Evolutionary conservation across 2,113 vertebrate genomes (phyloP).

Genomic region (Urocolius indicus): DNA sequence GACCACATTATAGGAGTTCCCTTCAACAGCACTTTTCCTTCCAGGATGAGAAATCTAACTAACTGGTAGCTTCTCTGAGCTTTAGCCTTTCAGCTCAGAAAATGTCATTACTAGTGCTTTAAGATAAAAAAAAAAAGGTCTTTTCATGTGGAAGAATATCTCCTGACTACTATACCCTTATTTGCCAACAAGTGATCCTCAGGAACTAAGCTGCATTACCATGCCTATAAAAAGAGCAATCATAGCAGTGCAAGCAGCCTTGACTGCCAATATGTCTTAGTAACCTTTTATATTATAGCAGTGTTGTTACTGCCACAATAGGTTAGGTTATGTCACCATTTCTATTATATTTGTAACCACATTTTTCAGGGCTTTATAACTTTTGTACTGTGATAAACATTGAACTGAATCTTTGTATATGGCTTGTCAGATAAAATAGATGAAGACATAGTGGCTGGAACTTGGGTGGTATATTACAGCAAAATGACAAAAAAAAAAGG

Average conservation of each 20-base stretch:
- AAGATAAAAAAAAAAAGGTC: background rate
- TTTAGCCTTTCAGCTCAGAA: background rate
- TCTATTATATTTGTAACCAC: slow-evolving; percentile 32
- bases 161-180: background rate
- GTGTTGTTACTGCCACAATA: slow-evolving; percentile 42
- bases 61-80: background rate
- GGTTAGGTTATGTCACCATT: slow-evolving; percentile 46
- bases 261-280: slow-evolving; percentile 36
- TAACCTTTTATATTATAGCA: slow-evolving; percentile 23
- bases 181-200: background rate
- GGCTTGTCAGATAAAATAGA: slow-evolving; percentile 53
- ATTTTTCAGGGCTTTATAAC: slow-evolving; percentile 54
- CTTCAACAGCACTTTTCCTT: background rate
- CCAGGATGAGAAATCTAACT: background rate
- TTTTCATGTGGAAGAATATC: background rate
- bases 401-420: slow-evolving; percentile 28
- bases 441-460: slow-evolving; percentile 23
- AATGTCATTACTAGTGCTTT: background rate
- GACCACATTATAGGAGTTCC: background rate
- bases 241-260: background rate
- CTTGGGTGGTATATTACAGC: background rate
- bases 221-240: slow-evolving; percentile 22
- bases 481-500: background rate
- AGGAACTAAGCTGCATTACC: background rate
- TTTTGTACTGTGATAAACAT: slow-evolving; percentile 43